A percentile compares a stretch with the other conserved stretches of the same genome.
These are phyloP conservation scores for Aleiodes sp. DNA, from an alignment of 1,140 invertebrate genomes.

Conservation along the genomic window DNA sequence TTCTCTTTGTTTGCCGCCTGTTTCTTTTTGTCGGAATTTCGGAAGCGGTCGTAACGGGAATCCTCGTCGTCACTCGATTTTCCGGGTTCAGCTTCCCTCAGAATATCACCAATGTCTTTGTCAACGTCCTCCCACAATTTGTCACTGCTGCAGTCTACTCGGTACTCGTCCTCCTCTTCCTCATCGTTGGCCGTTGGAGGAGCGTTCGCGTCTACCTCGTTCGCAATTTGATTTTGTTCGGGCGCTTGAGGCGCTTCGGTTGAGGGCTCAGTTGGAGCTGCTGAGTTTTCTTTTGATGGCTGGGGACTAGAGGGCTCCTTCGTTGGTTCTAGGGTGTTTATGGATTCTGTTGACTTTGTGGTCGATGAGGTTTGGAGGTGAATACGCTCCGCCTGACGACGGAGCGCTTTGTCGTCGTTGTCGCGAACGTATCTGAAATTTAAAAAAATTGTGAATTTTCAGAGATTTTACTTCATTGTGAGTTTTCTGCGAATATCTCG, in stretches of 20 bases:
- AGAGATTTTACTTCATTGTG: no score
- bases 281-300: background rate
- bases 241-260: conserved; percentile 29
- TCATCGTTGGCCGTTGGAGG: conserved; percentile 49
- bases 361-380: conserved; percentile 64
- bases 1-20: conserved; percentile 50
- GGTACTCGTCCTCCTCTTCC: conserved; percentile 69
- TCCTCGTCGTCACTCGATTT: conserved; percentile 79
- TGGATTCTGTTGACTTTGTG: conserved; percentile 1
- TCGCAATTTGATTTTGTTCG: conserved; percentile 23
- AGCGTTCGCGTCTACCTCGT: conserved; percentile 28
- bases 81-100: conserved; percentile 71
- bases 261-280: background rate
- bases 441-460: background rate
- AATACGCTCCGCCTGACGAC: conserved; percentile 74
- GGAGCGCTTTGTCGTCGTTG: conserved; percentile 76
- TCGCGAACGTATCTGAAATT: conserved; percentile 71
- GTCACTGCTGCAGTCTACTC: conserved; percentile 67
- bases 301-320: background rate
- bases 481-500: no score
- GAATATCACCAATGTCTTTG: conserved; percentile 76
- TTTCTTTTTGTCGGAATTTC: conserved; percentile 64
- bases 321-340: background rate
- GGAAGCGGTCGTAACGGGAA: conserved; percentile 69
- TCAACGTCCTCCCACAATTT: conserved; percentile 80